These are phyloP conservation scores for Nibea albiflora DNA, from an alignment of 2,113 vertebrate genomes.

Conservation along the genomic window DNA sequence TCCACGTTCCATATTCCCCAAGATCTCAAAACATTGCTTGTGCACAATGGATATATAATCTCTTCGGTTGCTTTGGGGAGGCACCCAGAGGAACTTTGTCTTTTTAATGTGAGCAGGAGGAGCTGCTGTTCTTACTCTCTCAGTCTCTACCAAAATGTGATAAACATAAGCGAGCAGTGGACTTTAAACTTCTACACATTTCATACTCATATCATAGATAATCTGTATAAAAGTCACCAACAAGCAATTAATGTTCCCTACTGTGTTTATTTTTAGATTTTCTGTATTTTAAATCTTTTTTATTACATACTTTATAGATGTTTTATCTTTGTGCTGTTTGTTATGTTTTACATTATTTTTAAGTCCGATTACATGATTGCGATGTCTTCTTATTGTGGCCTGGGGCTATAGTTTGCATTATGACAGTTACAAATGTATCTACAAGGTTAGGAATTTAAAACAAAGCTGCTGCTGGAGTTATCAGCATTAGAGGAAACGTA, in stretches of 20 bases:
- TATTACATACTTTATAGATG: background rate
- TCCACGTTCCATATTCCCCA: too few species aligned
- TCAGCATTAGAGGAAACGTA: background rate
- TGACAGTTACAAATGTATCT: background rate
- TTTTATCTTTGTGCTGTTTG: background rate
- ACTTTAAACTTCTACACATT: too few species aligned
- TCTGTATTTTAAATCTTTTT: background rate
- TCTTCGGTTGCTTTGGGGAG: background rate
- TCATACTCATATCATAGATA: background rate
- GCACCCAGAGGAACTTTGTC: background rate
- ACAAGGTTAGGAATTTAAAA: background rate
- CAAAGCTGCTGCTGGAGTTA: background rate
- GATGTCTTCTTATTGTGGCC: background rate
- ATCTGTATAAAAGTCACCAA: background rate
- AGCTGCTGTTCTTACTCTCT: too few species aligned
- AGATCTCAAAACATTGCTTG: background rate
- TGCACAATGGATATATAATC: background rate
- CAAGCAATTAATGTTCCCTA: background rate
- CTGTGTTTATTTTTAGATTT: background rate
- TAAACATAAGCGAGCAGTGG: background rate
- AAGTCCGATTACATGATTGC: background rate
- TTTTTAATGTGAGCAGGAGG: background rate
- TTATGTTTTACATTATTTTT: background rate
- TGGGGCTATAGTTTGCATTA: background rate
- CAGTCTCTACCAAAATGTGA: background rate